These are phyloP conservation scores for cattle (Bos taurus) DNA, from an alignment of 2,113 vertebrate genomes.

Conservation along the genomic window ARS-UCD2.0 NC_037330.1:118692501-118693000, in stretches of 20 bases:
- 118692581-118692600: fast-evolving
- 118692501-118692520: not conserved
- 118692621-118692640: fast-evolving
- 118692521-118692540: fast-evolving
- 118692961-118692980: fast-evolving
- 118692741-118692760: fast-evolving
- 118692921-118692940: fast-evolving
- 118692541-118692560: not conserved
- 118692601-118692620: fast-evolving
- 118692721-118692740: fast-evolving
- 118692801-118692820: fast-evolving
- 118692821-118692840: not conserved
- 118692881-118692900: not conserved
- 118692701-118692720: fast-evolving
- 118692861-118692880: not conserved
- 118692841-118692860: fast-evolving
- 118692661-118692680: fast-evolving
- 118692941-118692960: not conserved
- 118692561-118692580: not conserved
- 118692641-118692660: not conserved
- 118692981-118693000: fast-evolving
- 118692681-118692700: fast-evolving
- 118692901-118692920: fast-evolving
- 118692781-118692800: fast-evolving
- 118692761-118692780: fast-evolving